Evolutionary conservation across 37 sponge, comb jelly and placozoan species (phyloP), one percentile per base, ranked within the genome.

Genomic region (Oscarella lobularis): DNA sequence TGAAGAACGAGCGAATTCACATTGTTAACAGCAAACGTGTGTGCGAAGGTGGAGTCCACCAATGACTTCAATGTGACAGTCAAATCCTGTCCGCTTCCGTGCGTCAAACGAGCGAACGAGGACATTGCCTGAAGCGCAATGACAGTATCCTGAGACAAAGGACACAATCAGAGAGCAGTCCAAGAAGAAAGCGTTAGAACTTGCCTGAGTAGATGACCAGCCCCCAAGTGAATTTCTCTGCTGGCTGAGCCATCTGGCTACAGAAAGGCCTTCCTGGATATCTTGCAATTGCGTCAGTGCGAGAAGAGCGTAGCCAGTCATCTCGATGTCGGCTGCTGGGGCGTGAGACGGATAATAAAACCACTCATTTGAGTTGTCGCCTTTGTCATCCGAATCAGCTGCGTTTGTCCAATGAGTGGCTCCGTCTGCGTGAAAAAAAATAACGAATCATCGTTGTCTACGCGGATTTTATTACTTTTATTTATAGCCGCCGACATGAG

Each of bases 181-280:
- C n/a, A n/a, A n/a, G n/a, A n/a, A n/a, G n/a, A n/a, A n/a, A 48
- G 60, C 20, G 60, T 9, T 20, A n/a, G 27, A 14, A 70, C 27
- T 70, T 70, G 37, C 75, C 75, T 74, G 75, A 31, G 75, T 74
- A 5, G 75, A 74, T n/a, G 55, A 5, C 6, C 9, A 74, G 38
- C 75, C 75, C 9, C 75, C 75, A 31, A 74, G 40, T 14, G 60
- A 67, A 34, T 74, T 74, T 35, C 75, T n/a, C 54, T 74, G 75
- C 5, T 5, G 38, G 40, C 30, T 29, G 31, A 74, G 75, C 75
- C 75, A 74, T 27, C 66, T 74, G 20, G 75, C 75, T 39, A 74
- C 66, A 5, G 55, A 27, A n/a, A 29, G 20, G 29, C 66, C 75
- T n/a, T 31, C 55, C 55, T 48, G 6, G 4, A 74, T 39, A 30